A percentile compares a stretch with the other conserved stretches of the same genome.
phyloP scores from a whole-genome alignment of 2,797 vertebrate species.

The Rhinoraja longicauda region DNA sequence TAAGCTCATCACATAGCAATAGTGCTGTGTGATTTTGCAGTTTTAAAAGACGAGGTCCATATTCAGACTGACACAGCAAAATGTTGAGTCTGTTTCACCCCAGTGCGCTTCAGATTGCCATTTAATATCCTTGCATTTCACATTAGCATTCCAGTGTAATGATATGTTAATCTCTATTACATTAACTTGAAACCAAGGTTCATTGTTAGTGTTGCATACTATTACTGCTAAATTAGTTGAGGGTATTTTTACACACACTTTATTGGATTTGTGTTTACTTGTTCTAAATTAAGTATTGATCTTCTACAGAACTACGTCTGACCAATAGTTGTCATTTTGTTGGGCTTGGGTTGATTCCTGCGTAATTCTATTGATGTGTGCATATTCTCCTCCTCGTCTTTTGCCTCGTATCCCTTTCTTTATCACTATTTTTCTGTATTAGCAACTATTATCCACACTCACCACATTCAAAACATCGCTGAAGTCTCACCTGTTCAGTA shows the following conservation, averaged over 20 bases:
- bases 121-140: not conserved
- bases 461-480: no score
- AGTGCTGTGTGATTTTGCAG: not conserved
- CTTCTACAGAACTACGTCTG: not conserved
- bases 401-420: not conserved
- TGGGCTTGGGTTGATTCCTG: not conserved
- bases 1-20: not conserved
- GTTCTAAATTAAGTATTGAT: slow-evolving; percentile 24
- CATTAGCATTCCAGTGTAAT: not conserved
- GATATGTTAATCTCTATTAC: not conserved
- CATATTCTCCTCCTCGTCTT: not conserved
- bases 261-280: not conserved
- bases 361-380: not conserved
- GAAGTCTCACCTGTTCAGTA: no score
- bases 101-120: not conserved
- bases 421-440: not conserved
- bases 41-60: not conserved
- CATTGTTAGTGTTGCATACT: not conserved
- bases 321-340: not conserved
- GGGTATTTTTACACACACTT: not conserved
- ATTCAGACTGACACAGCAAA: not conserved
- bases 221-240: not conserved
- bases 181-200: not conserved
- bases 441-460: no score
- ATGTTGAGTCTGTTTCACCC: not conserved